Evolutionary conservation across 2,113 vertebrate genomes (phyloP).

Genomic region (Callopanchax toddi): DNA sequence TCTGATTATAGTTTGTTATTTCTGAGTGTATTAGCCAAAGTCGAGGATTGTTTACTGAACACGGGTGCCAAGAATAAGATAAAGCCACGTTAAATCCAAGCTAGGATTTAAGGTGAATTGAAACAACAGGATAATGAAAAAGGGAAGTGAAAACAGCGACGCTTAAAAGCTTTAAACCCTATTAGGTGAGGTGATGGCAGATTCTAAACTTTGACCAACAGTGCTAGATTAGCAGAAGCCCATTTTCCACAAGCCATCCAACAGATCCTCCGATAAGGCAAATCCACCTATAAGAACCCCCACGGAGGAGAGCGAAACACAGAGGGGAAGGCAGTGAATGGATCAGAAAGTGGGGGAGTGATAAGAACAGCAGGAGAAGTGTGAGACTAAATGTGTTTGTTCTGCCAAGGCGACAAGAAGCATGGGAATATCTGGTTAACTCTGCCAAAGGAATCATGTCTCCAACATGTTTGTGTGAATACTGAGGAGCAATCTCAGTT

Average conservation of each 20-base stretch:
- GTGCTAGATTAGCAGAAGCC: slow-evolving; percentile 58
- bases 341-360: slow-evolving; percentile 53
- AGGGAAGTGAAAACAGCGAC: not conserved
- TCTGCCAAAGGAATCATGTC: slow-evolving; percentile 15
- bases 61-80: no score
- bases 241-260: slow-evolving; percentile 65
- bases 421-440: slow-evolving; percentile 11
- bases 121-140: slow-evolving; percentile 13
- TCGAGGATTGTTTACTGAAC: not conserved
- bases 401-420: slow-evolving; percentile 22
- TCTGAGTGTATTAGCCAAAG: not conserved
- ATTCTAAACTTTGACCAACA: slow-evolving; percentile 67
- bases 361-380: slow-evolving; percentile 55
- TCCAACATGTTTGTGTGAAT: not conserved
- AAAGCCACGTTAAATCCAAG: slow-evolving; percentile 2
- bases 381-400: slow-evolving; percentile 47
- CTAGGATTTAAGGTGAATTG: not conserved
- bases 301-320: slow-evolving; percentile 36
- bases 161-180: slow-evolving; percentile 13
- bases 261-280: slow-evolving; percentile 61
- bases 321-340: slow-evolving; percentile 40
- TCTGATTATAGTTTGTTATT: not conserved
- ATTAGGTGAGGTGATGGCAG: slow-evolving; percentile 56
- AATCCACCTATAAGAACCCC: slow-evolving; percentile 62
- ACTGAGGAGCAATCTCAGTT: not conserved